These are phyloP conservation scores for Homarus gammarus DNA, from an alignment of 2,888 invertebrate species.

Conservation along the genomic window DNA sequence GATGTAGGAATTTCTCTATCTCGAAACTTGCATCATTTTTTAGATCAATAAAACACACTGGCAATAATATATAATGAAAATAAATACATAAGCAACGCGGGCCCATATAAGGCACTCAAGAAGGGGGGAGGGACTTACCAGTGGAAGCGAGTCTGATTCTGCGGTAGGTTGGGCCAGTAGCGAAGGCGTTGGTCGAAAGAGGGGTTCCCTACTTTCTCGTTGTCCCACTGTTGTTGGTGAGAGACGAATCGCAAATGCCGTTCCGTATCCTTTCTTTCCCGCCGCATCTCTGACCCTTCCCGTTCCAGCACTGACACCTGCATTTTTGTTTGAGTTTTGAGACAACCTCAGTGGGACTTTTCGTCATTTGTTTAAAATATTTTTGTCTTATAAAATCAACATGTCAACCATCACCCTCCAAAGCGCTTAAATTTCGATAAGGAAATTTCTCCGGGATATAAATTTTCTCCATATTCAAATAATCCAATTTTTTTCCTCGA, in stretches of 20 bases:
- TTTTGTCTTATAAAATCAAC: neutral
- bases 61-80: no score
- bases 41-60: no score
- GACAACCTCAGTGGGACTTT: neutral
- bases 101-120: no score
- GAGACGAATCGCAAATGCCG: neutral
- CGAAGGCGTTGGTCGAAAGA: neutral
- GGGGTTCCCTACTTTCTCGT: neutral
- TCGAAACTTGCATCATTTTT: no score
- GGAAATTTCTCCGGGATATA: no score
- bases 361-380: neutral
- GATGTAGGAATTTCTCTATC: no score
- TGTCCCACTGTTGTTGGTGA: neutral
- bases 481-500: neutral
- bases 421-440: no score
- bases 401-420: no score
- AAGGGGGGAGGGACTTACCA: neutral
- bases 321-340: neutral
- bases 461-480: no score
- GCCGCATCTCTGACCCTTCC: neutral
- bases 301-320: neutral
- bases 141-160: neutral
- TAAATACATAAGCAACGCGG: no score
- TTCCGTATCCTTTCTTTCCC: neutral
- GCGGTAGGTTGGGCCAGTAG: neutral